These are phyloP conservation scores for Stenotaenia linearis DNA, from an alignment of 2,888 invertebrate species.

Conservation along the genomic window DNA sequence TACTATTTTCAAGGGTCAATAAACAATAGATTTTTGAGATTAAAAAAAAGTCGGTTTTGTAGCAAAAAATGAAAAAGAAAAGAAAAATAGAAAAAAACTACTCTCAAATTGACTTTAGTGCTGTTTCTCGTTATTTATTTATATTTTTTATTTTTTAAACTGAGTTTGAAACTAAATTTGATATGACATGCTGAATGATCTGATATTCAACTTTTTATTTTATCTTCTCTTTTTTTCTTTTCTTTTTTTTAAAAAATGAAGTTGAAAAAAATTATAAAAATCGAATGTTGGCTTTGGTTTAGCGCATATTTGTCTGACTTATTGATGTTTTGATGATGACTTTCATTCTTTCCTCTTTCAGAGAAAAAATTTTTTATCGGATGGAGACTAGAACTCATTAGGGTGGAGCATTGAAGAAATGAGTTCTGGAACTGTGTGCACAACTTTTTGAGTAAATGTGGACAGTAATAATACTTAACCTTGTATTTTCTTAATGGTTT, in stretches of 20 bases:
- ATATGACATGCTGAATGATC: not conserved
- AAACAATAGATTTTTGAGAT: too few species aligned
- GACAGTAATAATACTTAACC: not conserved
- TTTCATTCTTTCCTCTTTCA: not conserved
- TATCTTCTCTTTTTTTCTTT: not conserved
- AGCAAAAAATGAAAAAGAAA: too few species aligned
- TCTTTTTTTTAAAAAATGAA: not conserved
- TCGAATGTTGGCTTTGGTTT: not conserved
- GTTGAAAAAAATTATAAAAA: not conserved
- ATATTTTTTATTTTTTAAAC: too few species aligned
- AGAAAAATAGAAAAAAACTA: too few species aligned
- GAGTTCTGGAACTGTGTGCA: not conserved
- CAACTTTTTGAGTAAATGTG: not conserved
- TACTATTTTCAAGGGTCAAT: too few species aligned
- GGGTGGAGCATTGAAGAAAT: not conserved
- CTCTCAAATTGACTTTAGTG: too few species aligned
- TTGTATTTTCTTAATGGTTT: not conserved
- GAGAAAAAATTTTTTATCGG: not conserved
- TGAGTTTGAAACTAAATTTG: too few species aligned
- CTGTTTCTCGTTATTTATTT: too few species aligned
- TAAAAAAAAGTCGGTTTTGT: too few species aligned
- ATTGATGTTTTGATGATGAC: slow-evolving; percentile 23
- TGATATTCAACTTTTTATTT: too few species aligned
- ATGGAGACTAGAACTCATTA: not conserved
- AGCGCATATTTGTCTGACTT: slow-evolving; percentile 10